Evolutionary conservation across 2,113 vertebrate species (phyloP).

Genomic region (Bubo scandiacus): DNA sequence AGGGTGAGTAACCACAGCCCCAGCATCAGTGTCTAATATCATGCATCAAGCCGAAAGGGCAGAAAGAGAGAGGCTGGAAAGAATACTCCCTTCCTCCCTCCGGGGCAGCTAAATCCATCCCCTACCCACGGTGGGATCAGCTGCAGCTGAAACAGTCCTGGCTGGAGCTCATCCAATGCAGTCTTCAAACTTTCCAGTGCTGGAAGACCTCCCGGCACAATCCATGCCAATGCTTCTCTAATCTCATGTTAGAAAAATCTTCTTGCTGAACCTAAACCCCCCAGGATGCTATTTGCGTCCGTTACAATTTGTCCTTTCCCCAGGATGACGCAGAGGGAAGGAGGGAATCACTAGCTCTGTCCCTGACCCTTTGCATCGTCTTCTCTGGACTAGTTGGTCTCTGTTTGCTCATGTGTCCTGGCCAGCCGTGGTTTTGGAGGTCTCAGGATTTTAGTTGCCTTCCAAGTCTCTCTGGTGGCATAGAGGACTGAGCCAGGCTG

Average conservation of each 20-base stretch:
- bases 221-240: not conserved
- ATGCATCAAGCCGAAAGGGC: not conserved
- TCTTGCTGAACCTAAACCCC: not conserved
- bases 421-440: fast-evolving
- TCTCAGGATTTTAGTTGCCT: not conserved
- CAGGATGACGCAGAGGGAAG: not conserved
- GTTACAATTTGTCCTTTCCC: not conserved
- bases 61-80: slow-evolving; percentile 6
- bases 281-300: not conserved
- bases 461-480: not conserved
- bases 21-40: not conserved
- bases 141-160: not conserved
- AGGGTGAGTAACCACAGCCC: not conserved
- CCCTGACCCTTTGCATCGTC: not conserved
- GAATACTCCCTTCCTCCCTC: slow-evolving; percentile 24
- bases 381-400: not conserved
- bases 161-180: not conserved
- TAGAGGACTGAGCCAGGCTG: not conserved
- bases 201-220: slow-evolving; percentile 18
- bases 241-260: not conserved
- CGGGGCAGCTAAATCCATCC: slow-evolving; percentile 18
- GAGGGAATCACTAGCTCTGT: not conserved
- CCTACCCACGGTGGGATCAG: slow-evolving; percentile 15
- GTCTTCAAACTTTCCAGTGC: slow-evolving; percentile 33
- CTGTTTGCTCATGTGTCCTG: not conserved